phyloP scores from a whole-genome alignment of 2,888 invertebrate species.

The Trichopoda pennipes region DNA sequence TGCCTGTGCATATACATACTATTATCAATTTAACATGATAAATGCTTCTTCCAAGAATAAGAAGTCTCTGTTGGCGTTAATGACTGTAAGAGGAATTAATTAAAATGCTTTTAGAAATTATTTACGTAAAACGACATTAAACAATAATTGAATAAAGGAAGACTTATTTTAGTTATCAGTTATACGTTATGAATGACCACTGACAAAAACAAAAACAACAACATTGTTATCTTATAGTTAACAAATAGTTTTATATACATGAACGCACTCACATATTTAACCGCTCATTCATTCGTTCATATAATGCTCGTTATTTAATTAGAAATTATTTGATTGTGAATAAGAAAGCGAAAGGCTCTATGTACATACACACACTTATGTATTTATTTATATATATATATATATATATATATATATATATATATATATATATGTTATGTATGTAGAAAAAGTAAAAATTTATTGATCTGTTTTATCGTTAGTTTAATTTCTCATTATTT shows the following conservation, averaged over 20 bases:
- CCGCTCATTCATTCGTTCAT: slow-evolving; percentile 18
- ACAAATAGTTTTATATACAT: neutral
- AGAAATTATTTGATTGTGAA: slow-evolving; percentile 48
- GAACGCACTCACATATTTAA: neutral
- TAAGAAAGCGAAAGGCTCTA: neutral
- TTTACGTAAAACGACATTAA: slow-evolving; percentile 47
- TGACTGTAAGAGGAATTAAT: slow-evolving; percentile 32
- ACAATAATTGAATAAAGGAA: slow-evolving; percentile 54
- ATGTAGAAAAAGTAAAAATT: no score
- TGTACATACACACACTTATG: neutral
- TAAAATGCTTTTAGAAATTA: slow-evolving; percentile 58
- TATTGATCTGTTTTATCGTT: no score
- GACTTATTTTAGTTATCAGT: slow-evolving; percentile 20
- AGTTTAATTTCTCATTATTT: no score
- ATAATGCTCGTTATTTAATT: slow-evolving; percentile 36
- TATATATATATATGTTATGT: no score
- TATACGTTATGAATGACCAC: neutral
- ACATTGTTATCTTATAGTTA: slow-evolving; percentile 1
- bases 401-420: neutral
- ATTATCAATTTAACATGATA: no score
- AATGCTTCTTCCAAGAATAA: no score
- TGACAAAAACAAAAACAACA: neutral
- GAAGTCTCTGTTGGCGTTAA: neutral
- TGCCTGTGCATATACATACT: no score
- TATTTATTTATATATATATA: neutral